Evolutionary conservation across 1,140 invertebrate genomes (phyloP), one percentile per base, ranked within the genome.

Genomic region (Drosophila varians): DNA sequence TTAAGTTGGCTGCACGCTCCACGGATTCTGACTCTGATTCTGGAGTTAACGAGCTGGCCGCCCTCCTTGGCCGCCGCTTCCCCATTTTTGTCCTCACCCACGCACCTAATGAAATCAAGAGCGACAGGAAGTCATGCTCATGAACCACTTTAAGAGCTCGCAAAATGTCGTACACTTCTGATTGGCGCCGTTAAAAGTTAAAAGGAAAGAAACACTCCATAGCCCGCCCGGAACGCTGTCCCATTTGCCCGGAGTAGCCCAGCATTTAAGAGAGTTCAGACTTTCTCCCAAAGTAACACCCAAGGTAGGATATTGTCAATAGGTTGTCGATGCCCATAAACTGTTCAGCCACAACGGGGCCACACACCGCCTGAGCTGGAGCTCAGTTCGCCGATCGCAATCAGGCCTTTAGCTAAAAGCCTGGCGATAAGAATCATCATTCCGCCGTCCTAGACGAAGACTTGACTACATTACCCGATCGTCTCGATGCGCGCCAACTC

Each of bases 231-330:
- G 54, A n/a, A 8, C 54, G 56, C 71, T 49, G 49, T 77, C 66
- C 66, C 73, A 58, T 51, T 14, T 48, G 66, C 45, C 34, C 38
- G 21, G 21, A 79, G 84, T 79, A 66, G 80, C 72, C 72, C 56
- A 64, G 45, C 65, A 58, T 70, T 65, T 60, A 51, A 51, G 55
- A 26, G 19, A 43, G 51, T 51, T n/a, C n/a, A n/a, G 77, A 87
- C 82, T 86, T 86, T 86, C 82, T n/a, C 60, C 80, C 72, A 68
- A 75, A 86, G 60, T 84, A 70, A 62, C 80, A 76, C 72, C 80
- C 84, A 87, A 86, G 54, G 60, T 78, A 65, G 82, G 74, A 87
- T 87, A 87, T 77, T 87, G 82, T 87, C 76, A 86, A 77, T 65
- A 70, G 75, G 58, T 74, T 77, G 71, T 74, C 48, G 28, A 26